phyloP scores from a whole-genome alignment of 2,113 vertebrate genomes.

The Colinus virginianus region DNA sequence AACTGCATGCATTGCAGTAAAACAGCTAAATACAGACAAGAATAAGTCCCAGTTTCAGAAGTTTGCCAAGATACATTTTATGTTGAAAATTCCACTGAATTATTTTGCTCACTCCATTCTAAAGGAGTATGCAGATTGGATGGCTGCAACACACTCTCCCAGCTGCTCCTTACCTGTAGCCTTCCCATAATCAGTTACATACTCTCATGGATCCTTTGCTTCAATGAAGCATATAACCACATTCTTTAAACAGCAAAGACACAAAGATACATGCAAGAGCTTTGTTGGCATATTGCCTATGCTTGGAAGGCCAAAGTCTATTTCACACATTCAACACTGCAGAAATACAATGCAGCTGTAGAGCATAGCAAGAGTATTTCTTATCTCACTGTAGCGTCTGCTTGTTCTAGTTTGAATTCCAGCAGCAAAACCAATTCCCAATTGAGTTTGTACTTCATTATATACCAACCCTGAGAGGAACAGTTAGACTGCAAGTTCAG shows the following conservation, averaged over 20 bases:
- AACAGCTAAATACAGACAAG: not conserved
- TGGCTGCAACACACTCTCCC: not conserved
- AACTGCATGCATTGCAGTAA: not conserved
- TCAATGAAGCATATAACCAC: not conserved
- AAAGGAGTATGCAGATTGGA: not conserved
- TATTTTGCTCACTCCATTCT: not conserved
- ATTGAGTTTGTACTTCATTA: constrained; percentile 19
- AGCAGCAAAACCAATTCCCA: constrained; percentile 56
- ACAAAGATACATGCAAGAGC: constrained; percentile 35
- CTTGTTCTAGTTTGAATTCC: constrained; percentile 64
- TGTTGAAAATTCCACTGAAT: not conserved
- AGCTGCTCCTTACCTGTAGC: not conserved
- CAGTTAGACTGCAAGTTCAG: constrained; percentile 36
- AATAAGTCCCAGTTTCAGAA: not conserved
- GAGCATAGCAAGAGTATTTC: constrained; percentile 46
- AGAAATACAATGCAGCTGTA: constrained; percentile 43
- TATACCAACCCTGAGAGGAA: constrained; percentile 20
- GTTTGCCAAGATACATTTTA: not conserved
- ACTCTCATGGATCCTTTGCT: not conserved
- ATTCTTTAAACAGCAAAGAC: constrained; percentile 32
- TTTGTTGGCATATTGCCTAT: constrained; percentile 47
- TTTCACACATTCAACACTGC: constrained; percentile 27
- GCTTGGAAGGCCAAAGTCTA: constrained; percentile 42
- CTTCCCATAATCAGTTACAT: not conserved
- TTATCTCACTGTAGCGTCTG: constrained; percentile 55